phyloP scores from a whole-genome alignment of 2,888 invertebrate species.

The Drosophila merina region DNA sequence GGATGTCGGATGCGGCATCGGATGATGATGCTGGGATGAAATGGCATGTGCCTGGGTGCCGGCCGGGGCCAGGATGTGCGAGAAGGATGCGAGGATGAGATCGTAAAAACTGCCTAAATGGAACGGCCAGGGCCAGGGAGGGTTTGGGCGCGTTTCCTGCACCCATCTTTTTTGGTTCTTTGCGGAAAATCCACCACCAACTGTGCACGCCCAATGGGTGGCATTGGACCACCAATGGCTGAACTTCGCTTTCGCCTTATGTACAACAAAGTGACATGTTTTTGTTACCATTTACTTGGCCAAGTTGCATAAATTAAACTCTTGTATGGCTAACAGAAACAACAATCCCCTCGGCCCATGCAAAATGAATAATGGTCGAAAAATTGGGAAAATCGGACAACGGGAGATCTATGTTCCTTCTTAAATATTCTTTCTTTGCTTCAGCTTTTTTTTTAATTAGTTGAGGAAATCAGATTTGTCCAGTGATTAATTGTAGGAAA shows the following conservation, averaged over 20 bases:
- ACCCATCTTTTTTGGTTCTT: slow-evolving; percentile 35
- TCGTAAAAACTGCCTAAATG: slow-evolving; percentile 46
- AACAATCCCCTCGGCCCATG: slow-evolving; percentile 24
- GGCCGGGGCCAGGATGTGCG: slow-evolving; percentile 15
- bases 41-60: slow-evolving; percentile 32
- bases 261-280: slow-evolving; percentile 51
- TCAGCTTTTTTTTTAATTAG: slow-evolving; percentile 36
- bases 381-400: slow-evolving; percentile 43
- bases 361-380: slow-evolving; percentile 44
- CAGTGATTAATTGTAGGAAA: slow-evolving; percentile 29
- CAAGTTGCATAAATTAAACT: slow-evolving; percentile 55
- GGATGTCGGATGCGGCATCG: slow-evolving; percentile 11
- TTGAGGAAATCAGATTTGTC: slow-evolving; percentile 26
- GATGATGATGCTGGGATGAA: slow-evolving; percentile 25
- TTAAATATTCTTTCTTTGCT: neutral
- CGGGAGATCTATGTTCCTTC: slow-evolving; percentile 34
- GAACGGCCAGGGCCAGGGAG: slow-evolving; percentile 3
- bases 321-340: slow-evolving; percentile 9
- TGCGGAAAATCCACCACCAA: slow-evolving; percentile 55
- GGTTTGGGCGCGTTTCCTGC: slow-evolving; percentile 40
- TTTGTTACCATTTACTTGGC: slow-evolving; percentile 40
- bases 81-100: slow-evolving; percentile 47
- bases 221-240: slow-evolving; percentile 73
- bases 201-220: slow-evolving; percentile 64
- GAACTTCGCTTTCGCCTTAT: slow-evolving; percentile 58